Evolutionary conservation across 2,797 vertebrate genomes (phyloP).

Genomic region (Emydoidea blandingii): DNA sequence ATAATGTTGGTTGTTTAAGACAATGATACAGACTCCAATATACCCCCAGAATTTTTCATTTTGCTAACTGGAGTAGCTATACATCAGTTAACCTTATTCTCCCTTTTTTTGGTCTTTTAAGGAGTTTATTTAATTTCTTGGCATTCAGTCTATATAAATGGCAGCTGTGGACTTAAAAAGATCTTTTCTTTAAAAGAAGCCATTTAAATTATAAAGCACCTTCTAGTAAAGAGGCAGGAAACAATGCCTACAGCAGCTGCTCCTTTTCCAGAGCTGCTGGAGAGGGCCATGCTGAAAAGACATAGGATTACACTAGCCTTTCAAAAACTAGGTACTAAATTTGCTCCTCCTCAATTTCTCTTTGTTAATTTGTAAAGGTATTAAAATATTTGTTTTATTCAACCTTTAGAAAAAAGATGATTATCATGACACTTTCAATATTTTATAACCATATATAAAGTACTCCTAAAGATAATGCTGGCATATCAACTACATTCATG

Average conservation of each 20-base stretch:
- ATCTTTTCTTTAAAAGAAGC: conserved; percentile 47
- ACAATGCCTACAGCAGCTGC: neutral
- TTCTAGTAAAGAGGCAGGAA: neutral
- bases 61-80: conserved; percentile 16
- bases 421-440: neutral
- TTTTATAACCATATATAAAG: neutral
- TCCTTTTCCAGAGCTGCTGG: conserved; percentile 28
- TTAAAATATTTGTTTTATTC: neutral
- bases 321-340: neutral
- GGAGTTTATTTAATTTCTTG: conserved; percentile 42
- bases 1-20: neutral
- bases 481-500: neutral
- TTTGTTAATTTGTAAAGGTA: neutral
- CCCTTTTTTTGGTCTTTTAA: conserved; percentile 24
- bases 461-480: neutral
- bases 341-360: neutral
- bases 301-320: neutral
- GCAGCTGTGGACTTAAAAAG: conserved; percentile 10
- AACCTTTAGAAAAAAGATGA: neutral
- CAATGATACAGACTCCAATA: neutral
- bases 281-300: conserved; percentile 20
- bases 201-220: conserved; percentile 57
- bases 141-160: conserved; percentile 23
- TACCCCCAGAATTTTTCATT: neutral
- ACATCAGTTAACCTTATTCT: conserved; percentile 38